Evolutionary conservation across 2,113 vertebrate genomes (phyloP), one percentile per base, ranked within the genome.

Genomic region (Lutjanus erythropterus): DNA sequence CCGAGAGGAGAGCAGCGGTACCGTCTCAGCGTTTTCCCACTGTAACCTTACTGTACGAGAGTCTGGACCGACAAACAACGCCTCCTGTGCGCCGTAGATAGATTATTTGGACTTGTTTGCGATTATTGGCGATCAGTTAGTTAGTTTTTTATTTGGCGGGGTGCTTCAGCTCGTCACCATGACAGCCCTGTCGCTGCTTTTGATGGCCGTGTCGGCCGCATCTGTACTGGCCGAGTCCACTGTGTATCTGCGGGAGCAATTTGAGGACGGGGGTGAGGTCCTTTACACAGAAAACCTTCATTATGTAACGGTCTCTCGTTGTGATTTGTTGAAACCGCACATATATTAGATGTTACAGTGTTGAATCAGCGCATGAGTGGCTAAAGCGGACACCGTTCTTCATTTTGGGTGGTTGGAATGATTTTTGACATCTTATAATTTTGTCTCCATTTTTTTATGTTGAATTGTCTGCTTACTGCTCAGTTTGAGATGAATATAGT

Each of bases 241-340:
- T 50, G 87, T 94, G 75, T 95, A 96, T 92, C 89, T 97, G 65
- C 93, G 94, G 68, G 96, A 97, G 79, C 94, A 95, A 79, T 97
- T 96, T 88, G 94, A 96, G 86, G 96, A 96, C 73, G 94, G 90
- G 33, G 95, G 96, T 96, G 95, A 97, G 94, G 37, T 62, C 31
- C 21, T 84, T 73, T 10, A 35, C 15, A 46, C 79, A 53, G 8
- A n/a, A 1, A 64, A 6, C 10, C 9, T 33, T 27, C 0, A 14
- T 27, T 0, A 12, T 14, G 8, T 5, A 35, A 37, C 14, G 35
- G 52, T 18, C n/a, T n/a, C n/a, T n/a, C 52, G 14, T 2, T 42
- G 11, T 21, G 27, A 1, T 74, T 42, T 23, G 1, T 41, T 61
- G 0, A 47, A 27, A n/a, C 2, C 14, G n/a, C 5, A 2, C 12